Conservation (phyloP, 2,797 vertebrate genomes). For the Neopelma chrysocephalum region DNA sequence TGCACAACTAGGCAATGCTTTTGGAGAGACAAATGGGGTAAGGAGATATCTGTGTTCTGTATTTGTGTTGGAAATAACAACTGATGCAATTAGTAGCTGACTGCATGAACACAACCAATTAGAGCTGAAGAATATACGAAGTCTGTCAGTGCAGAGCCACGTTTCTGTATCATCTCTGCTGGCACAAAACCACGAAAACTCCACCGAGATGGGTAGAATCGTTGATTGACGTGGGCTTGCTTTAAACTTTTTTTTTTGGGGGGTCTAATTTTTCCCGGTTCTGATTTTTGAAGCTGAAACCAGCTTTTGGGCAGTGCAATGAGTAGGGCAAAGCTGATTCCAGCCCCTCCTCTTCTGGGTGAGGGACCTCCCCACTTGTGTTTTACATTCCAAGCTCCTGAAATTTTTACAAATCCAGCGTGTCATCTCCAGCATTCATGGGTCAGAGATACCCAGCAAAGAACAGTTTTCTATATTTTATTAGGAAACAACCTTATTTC, state of each 20-base stretch:
- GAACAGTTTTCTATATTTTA: background rate
- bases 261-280: background rate
- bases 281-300: background rate
- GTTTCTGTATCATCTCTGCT: background rate
- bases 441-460: background rate
- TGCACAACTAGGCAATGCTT: background rate
- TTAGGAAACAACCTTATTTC: background rate
- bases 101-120: background rate
- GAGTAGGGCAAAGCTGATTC: background rate
- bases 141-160: rapidly evolving
- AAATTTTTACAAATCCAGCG: background rate
- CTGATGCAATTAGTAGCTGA: background rate
- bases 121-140: background rate
- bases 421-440: background rate
- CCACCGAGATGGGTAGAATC: background rate
- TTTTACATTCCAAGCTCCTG: background rate
- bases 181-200: background rate
- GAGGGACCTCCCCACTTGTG: rapidly evolving
- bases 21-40: background rate
- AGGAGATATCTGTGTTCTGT: background rate
- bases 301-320: background rate
- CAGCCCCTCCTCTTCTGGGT: background rate
- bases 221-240: background rate
- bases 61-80: background rate
- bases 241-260: background rate